A percentile compares a stretch with the other conserved stretches of the same genome.
Conservation (phyloP, 2,797 vertebrate genomes). For the Gambelia wislizenii region DNA sequence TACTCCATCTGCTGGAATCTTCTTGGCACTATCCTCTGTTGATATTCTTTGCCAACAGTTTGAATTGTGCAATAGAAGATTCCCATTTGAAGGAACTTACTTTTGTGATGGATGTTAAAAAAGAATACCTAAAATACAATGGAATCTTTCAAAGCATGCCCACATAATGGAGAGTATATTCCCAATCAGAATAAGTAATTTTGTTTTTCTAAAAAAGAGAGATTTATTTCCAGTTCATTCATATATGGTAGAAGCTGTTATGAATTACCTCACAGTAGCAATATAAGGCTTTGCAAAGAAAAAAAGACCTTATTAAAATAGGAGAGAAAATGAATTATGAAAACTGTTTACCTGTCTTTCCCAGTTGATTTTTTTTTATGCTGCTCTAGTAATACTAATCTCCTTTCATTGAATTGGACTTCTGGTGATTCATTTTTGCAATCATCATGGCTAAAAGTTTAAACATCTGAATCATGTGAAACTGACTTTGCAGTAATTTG, state of each 20-base stretch:
- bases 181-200: conserved; percentile 23
- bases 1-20: not conserved
- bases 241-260: conserved; percentile 7
- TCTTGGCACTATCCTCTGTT: not conserved
- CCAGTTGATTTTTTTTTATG: conserved; percentile 23
- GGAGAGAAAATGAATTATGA: conserved; percentile 39
- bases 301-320: conserved; percentile 26
- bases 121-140: conserved; percentile 29
- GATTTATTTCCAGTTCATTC: conserved; percentile 32
- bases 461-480: conserved; percentile 13
- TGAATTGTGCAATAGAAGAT: conserved; percentile 28
- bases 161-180: conserved; percentile 16
- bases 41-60: not conserved
- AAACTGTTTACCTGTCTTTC: conserved; percentile 8
- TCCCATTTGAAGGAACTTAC: conserved; percentile 37
- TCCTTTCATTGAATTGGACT: conserved; percentile 6
- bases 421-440: not conserved
- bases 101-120: conserved; percentile 15
- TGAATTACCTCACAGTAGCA: not conserved
- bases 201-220: conserved; percentile 11
- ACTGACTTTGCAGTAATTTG: not conserved
- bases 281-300: conserved; percentile 16
- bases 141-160: conserved; percentile 12
- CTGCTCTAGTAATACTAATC: not conserved
- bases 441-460: conserved; percentile 1